phyloP scores from a whole-genome alignment of 2,888 invertebrate genomes.

The Pocota personata region DNA sequence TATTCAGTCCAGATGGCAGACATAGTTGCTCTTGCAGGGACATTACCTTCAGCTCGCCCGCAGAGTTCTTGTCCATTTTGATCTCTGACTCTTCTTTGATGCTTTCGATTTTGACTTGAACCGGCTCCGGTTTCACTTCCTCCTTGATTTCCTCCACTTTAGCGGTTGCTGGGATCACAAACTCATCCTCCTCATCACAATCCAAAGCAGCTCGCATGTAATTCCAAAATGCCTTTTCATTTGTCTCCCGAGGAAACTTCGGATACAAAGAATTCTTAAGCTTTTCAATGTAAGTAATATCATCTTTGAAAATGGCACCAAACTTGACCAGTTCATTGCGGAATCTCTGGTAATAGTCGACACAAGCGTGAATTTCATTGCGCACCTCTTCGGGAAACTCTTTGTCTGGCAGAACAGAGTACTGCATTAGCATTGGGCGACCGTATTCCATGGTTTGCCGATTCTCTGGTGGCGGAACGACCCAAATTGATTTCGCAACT shows the following conservation, averaged over 20 bases:
- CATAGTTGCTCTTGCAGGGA: conserved; percentile 81
- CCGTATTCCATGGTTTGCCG: conserved; percentile 94
- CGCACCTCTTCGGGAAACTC: conserved; percentile 91
- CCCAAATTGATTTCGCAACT: conserved; percentile 94
- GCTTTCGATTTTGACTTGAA: conserved; percentile 72
- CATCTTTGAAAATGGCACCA: conserved; percentile 83
- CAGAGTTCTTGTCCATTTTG: conserved; percentile 76
- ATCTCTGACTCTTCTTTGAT: conserved; percentile 77
- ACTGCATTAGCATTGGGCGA: conserved; percentile 94
- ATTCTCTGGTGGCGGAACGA: conserved; percentile 97
- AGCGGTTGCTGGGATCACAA: conserved; percentile 83
- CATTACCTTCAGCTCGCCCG: conserved; percentile 80
- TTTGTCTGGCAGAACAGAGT: conserved; percentile 91
- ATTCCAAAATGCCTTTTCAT: conserved; percentile 90
- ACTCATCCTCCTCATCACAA: conserved; percentile 88
- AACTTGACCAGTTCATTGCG: conserved; percentile 88
- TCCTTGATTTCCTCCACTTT: conserved; percentile 78
- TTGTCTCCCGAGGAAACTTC: conserved; percentile 92
- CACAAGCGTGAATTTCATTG: conserved; percentile 92
- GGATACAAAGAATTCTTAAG: conserved; percentile 91
- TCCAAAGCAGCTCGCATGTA: conserved; percentile 90
- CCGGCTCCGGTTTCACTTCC: conserved; percentile 74
- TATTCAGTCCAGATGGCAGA: conserved; percentile 82
- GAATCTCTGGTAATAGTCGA: conserved; percentile 90
- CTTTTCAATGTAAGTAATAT: conserved; percentile 92